These are phyloP conservation scores for Danionella dracula DNA, from an alignment of 2,797 vertebrate species.

Conservation along the genomic window DNA sequence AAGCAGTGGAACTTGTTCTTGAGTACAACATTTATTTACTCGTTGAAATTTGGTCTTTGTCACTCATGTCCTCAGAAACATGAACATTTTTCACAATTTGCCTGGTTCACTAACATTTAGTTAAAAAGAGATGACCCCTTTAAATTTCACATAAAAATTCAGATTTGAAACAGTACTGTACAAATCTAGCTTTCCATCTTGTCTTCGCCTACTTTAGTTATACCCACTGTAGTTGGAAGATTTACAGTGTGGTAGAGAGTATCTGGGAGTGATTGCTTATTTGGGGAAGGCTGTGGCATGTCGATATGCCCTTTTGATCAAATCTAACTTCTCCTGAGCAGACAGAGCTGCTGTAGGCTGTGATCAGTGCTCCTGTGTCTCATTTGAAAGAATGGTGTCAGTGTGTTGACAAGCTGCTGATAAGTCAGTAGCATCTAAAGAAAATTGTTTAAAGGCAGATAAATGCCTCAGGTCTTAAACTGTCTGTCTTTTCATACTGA, in stretches of 20 bases:
- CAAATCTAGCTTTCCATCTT: no score
- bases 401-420: slow-evolving; percentile 71
- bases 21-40: no score
- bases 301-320: slow-evolving; percentile 75
- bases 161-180: no score
- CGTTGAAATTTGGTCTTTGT: no score
- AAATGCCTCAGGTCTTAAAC: slow-evolving; percentile 73
- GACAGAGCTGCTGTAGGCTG: slow-evolving; percentile 61
- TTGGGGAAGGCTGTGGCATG: slow-evolving; percentile 66
- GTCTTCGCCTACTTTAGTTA: no score
- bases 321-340: slow-evolving; percentile 67
- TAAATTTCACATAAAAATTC: no score
- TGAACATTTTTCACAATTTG: no score
- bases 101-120: no score
- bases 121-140: no score
- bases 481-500: slow-evolving; percentile 72
- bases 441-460: slow-evolving; percentile 72
- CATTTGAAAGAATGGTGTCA: slow-evolving; percentile 81
- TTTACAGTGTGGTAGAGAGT: slow-evolving; percentile 62
- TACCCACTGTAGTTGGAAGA: slow-evolving; percentile 48
- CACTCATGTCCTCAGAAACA: no score
- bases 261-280: slow-evolving; percentile 69
- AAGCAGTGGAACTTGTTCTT: no score
- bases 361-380: slow-evolving; percentile 71
- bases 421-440: slow-evolving; percentile 72